These are phyloP conservation scores for Drosophila nigromelanica DNA, from an alignment of 1,140 invertebrate species.

Conservation along the genomic window DNA sequence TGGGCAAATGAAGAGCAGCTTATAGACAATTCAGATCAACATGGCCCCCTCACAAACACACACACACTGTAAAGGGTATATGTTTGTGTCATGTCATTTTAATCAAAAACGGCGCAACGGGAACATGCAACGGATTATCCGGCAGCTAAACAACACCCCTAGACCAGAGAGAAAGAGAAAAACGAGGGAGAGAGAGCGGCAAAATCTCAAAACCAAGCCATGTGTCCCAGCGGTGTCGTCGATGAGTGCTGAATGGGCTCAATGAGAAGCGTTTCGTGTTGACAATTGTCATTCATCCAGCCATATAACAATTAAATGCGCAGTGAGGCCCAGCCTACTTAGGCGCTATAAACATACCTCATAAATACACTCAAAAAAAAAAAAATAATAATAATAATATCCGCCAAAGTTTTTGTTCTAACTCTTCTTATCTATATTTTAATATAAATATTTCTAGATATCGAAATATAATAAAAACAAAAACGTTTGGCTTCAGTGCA, in stretches of 20 bases:
- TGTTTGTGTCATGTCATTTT: slow-evolving; percentile 54
- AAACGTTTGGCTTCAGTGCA: no score
- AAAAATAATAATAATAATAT: no score
- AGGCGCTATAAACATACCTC: slow-evolving; percentile 51
- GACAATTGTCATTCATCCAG: slow-evolving; percentile 54
- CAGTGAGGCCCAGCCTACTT: slow-evolving; percentile 67
- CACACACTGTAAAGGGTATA: slow-evolving; percentile 36
- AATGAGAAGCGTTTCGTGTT: slow-evolving; percentile 52
- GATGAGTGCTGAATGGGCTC: slow-evolving; percentile 45
- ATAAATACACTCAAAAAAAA: background rate
- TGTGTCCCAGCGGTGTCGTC: slow-evolving; percentile 38
- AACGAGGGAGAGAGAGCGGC: slow-evolving; percentile 6
- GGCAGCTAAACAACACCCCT: slow-evolving; percentile 75
- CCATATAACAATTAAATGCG: slow-evolving; percentile 72
- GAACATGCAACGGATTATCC: slow-evolving; percentile 77
- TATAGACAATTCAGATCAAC: slow-evolving; percentile 67
- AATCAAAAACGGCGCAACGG: slow-evolving; percentile 67
- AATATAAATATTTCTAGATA: no score
- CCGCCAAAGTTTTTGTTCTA: no score
- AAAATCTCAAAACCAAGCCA: slow-evolving; percentile 14
- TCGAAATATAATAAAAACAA: no score
- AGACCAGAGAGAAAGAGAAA: slow-evolving; percentile 7
- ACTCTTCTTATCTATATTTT: no score
- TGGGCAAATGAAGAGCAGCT: slow-evolving; percentile 45
- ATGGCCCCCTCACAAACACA: slow-evolving; percentile 10